These are phyloP conservation scores for Syritta pipiens DNA, from an alignment of 2,888 invertebrate genomes.

Conservation along the genomic window DNA sequence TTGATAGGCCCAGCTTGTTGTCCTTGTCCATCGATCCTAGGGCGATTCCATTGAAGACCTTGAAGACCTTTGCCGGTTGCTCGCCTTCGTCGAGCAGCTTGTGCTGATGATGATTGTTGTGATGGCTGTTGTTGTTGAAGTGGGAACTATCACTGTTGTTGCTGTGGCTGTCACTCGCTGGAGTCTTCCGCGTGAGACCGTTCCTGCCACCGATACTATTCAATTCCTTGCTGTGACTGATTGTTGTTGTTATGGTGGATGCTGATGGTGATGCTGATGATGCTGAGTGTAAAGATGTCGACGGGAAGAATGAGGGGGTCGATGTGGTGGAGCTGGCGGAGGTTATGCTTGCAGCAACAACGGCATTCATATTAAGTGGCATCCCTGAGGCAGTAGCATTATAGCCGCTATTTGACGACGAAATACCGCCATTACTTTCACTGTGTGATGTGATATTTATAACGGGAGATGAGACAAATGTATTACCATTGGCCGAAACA, in stretches of 20 bases:
- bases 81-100: conserved; percentile 71
- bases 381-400: conserved; percentile 69
- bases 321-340: conserved; percentile 52
- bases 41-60: conserved; percentile 73
- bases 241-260: conserved; percentile 48
- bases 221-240: conserved; percentile 69
- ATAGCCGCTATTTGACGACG: conserved; percentile 59
- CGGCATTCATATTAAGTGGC: conserved; percentile 72
- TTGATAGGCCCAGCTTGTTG: conserved; percentile 67
- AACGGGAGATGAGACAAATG: conserved; percentile 63
- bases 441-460: conserved; percentile 63
- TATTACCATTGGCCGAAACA: conserved; percentile 64
- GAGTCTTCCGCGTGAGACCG: conserved; percentile 54
- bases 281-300: conserved; percentile 52
- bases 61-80: conserved; percentile 75
- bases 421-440: conserved; percentile 70
- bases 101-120: conserved; percentile 49
- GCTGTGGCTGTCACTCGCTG: conserved; percentile 47
- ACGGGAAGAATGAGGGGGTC: conserved; percentile 50
- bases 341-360: conserved; percentile 51
- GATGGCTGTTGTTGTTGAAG: conserved; percentile 33
- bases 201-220: conserved; percentile 54
- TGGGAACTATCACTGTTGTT: conserved; percentile 48
- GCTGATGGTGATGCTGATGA: conserved; percentile 47
- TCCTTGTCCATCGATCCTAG: conserved; percentile 71